Evolutionary conservation across 2,113 vertebrate genomes (phyloP).

Genomic region (Anhinga rufa): DNA sequence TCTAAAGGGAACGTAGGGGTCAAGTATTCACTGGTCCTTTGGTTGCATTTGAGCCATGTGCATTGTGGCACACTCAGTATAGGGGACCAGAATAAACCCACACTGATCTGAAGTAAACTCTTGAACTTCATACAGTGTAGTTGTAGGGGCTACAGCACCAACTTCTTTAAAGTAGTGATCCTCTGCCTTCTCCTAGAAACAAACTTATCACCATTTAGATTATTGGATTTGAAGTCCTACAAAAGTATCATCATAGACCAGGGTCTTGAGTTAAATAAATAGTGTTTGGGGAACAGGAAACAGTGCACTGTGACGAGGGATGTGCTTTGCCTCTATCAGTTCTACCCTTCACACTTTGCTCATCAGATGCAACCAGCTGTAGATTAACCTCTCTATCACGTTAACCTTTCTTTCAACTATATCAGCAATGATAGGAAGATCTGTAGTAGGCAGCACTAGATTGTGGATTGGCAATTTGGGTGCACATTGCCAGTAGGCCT

Average conservation of each 20-base stretch:
- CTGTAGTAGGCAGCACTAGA: not conserved
- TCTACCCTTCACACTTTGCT: not conserved
- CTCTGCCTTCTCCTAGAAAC: not conserved
- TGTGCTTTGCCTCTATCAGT: not conserved
- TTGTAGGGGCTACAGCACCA: not conserved
- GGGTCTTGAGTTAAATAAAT: not conserved
- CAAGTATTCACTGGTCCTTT: not conserved
- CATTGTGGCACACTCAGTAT: too few species aligned
- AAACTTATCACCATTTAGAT: not conserved
- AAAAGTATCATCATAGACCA: not conserved
- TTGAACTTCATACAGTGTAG: not conserved
- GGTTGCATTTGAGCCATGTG: not conserved
- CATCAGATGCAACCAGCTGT: not conserved
- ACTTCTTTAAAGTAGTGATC: not conserved
- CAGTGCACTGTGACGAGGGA: not conserved
- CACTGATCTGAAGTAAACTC: not conserved
- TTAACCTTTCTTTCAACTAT: not conserved
- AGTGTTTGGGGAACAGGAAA: not conserved
- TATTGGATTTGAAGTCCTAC: not conserved
- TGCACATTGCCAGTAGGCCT: not conserved
- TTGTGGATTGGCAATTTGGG: not conserved
- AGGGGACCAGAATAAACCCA: not conserved
- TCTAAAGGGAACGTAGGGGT: not conserved
- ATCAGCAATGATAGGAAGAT: not conserved
- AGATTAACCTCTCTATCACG: not conserved